These are phyloP conservation scores for Balaeniceps rex DNA, from an alignment of 2,113 vertebrate genomes.

Conservation along the genomic window DNA sequence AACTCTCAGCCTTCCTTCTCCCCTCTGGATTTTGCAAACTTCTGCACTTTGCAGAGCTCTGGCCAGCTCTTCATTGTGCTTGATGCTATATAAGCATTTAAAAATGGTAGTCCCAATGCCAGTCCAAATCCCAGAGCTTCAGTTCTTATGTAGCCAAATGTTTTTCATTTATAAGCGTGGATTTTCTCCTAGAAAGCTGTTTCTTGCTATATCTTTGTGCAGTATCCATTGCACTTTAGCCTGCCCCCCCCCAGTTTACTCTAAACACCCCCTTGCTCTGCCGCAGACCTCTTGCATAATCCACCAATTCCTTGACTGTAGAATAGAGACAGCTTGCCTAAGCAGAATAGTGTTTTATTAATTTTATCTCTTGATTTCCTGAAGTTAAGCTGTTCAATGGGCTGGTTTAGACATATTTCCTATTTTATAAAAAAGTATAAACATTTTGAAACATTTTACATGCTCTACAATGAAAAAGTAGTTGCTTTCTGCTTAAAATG, in stretches of 20 bases:
- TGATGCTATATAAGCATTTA: neutral
- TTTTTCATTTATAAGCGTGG: neutral
- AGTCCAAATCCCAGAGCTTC: neutral
- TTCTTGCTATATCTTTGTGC: neutral
- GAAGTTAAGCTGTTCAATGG: neutral
- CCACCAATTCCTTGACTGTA: neutral
- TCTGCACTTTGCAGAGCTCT: neutral
- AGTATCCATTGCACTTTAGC: neutral
- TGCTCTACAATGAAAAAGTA: neutral
- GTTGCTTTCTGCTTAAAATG: neutral
- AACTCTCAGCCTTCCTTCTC: constrained; percentile 34
- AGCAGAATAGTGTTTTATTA: neutral
- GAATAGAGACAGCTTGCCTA: neutral
- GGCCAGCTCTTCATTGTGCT: neutral
- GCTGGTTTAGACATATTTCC: neutral
- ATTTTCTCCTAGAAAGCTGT: neutral
- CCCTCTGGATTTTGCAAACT: constrained; percentile 25
- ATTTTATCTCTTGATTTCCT: neutral
- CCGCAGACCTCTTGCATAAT: neutral
- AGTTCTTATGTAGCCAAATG: neutral
- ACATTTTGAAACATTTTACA: neutral
- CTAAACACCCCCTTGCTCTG: neutral
- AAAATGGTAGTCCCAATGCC: neutral
- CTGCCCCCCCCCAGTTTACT: neutral
- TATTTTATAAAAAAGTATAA: neutral